Evolutionary conservation across 2,888 invertebrate genomes (phyloP).

Genomic region (Chrysolina americana): DNA sequence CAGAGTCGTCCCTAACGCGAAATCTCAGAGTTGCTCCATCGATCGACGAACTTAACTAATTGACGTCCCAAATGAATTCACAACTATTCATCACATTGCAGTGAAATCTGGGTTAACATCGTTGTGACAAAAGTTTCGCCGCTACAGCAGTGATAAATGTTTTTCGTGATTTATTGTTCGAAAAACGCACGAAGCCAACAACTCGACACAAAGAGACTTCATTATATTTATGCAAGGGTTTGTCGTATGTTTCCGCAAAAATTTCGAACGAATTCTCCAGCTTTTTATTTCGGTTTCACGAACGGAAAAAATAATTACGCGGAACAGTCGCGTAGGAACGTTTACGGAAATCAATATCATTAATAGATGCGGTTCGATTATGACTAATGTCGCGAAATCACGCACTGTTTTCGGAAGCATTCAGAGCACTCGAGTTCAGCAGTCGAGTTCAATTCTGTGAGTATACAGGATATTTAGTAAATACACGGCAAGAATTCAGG

Average conservation of each 20-base stretch:
- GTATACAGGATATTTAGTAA: too few relatives aligned
- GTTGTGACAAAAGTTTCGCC: conserved; percentile 19
- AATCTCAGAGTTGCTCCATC: not conserved
- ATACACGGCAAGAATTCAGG: too few relatives aligned
- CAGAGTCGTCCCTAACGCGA: not conserved
- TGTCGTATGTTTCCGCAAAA: not conserved
- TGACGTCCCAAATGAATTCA: conserved; percentile 6
- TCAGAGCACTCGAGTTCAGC: conserved; percentile 5
- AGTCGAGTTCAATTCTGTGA: too few relatives aligned
- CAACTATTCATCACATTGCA: conserved; percentile 7
- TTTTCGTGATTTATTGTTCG: not conserved
- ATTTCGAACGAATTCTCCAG: not conserved
- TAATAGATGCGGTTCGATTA: conserved; percentile 4
- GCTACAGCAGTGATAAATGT: conserved; percentile 6
- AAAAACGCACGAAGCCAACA: not conserved
- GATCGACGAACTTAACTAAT: conserved; percentile 4
- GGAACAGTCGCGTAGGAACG: not conserved
- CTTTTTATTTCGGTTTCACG: not conserved
- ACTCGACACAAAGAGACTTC: conserved; percentile 12
- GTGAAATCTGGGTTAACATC: conserved; percentile 9
- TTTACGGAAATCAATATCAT: conserved; percentile 1
- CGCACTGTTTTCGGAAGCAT: not conserved
- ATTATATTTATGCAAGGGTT: conserved; percentile 6
- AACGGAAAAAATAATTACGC: not conserved
- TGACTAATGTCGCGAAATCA: not conserved